Percentiles rank a stretch among this genome's conserved stretches.
phyloP scores from a whole-genome alignment of 1,140 invertebrate genomes.

The Drosophila elegans region DNA sequence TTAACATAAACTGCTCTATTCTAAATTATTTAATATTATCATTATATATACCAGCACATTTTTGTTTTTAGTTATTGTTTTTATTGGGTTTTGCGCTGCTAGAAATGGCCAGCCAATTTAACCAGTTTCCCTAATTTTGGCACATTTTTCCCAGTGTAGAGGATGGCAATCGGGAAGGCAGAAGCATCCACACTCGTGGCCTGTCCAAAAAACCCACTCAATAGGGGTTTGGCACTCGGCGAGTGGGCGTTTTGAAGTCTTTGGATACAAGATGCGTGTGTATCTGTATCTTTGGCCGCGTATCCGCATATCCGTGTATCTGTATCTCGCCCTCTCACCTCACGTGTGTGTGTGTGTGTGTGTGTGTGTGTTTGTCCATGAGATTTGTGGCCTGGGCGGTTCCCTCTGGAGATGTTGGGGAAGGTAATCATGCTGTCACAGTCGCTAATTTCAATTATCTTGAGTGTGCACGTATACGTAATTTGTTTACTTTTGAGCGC shows the following conservation, averaged over 20 bases:
- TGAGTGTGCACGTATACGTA: slow-evolving; percentile 66
- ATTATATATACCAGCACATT: too few relatives aligned
- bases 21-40: too few relatives aligned
- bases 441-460: slow-evolving; percentile 81
- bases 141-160: slow-evolving; percentile 1
- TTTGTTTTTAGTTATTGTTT: too few relatives aligned
- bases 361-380: slow-evolving; percentile 26
- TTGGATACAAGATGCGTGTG: slow-evolving; percentile 37
- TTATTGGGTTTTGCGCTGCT: too few relatives aligned
- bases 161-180: slow-evolving; percentile 22
- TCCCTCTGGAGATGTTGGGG: slow-evolving; percentile 53
- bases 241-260: slow-evolving; percentile 61
- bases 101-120: too few relatives aligned
- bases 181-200: slow-evolving; percentile 40
- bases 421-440: slow-evolving; percentile 80
- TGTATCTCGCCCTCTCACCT: slow-evolving; percentile 8
- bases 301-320: slow-evolving; percentile 7
- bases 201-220: slow-evolving; percentile 77
- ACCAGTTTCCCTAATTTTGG: background rate
- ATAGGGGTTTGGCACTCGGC: slow-evolving; percentile 66
- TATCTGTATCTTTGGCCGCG: slow-evolving; percentile 27
- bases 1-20: too few relatives aligned
- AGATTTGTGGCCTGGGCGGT: slow-evolving; percentile 62
- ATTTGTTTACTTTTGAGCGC: slow-evolving; percentile 67
- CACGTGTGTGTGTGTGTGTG: slow-evolving; percentile 18